These are phyloP conservation scores for Spilosoma lubricipeda DNA, from an alignment of 2,888 invertebrate genomes.

Conservation along the genomic window DNA sequence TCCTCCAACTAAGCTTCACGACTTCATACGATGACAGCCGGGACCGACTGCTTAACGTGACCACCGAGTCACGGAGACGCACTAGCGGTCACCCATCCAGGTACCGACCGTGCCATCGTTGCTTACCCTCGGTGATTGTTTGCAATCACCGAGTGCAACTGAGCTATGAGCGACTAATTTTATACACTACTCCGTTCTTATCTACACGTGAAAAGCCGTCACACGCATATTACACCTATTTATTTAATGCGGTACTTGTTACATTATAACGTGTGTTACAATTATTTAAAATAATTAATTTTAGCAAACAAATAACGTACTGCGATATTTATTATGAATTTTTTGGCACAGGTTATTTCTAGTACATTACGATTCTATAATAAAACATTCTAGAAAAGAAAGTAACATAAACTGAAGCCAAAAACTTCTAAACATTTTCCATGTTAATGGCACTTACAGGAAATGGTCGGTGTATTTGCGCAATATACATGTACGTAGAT, in stretches of 20 bases:
- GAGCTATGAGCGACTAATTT: too few relatives aligned
- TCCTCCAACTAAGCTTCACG: too few relatives aligned
- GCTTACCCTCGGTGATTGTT: too few relatives aligned
- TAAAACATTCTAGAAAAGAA: neutral
- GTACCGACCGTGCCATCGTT: too few relatives aligned
- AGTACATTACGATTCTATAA: neutral
- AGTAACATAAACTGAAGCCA: neutral
- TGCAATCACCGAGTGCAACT: too few relatives aligned
- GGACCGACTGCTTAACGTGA: too few relatives aligned
- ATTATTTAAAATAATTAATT: too few relatives aligned
- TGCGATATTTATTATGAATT: neutral
- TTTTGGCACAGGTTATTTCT: neutral
- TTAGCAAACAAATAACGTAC: neutral
- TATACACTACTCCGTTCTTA: neutral
- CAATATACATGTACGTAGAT: neutral
- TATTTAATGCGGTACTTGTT: neutral
- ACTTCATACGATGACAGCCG: too few relatives aligned
- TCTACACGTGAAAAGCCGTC: neutral
- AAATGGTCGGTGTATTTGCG: neutral
- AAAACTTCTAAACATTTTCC: neutral
- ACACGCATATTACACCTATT: neutral
- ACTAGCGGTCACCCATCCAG: too few relatives aligned
- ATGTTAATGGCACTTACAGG: neutral
- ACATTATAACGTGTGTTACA: neutral
- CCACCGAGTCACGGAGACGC: too few relatives aligned